Conservation (phyloP, 2,797 vertebrate genomes). For the Gorsachius magnificus region DNA sequence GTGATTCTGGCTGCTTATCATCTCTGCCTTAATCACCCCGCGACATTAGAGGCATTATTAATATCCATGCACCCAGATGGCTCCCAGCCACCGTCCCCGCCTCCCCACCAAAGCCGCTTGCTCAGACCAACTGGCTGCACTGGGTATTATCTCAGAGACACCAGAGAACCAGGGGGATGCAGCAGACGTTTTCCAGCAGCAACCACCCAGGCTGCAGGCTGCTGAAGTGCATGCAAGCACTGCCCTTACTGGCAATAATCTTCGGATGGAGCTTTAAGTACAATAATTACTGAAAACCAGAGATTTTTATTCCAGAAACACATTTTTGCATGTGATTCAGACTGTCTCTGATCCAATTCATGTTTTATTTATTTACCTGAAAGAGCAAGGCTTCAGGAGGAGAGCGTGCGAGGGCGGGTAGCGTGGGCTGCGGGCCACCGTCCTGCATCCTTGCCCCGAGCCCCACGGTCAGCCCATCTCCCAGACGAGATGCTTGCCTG, state of each 20-base stretch:
- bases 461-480: not conserved
- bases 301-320: not conserved
- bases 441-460: not conserved
- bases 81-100: not conserved
- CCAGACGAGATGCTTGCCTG: not conserved
- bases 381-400: not conserved
- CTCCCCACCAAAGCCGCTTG: not conserved
- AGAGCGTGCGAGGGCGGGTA: not conserved
- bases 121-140: conserved; percentile 9
- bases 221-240: not conserved
- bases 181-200: not conserved
- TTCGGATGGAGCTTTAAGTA: not conserved
- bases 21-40: conserved; percentile 14
- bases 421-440: rapidly evolving
- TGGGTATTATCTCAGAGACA: not conserved
- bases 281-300: rapidly evolving
- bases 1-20: not conserved
- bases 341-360: not conserved
- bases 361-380: not conserved
- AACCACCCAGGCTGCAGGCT: not conserved
- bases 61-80: conserved; percentile 6
- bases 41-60: not conserved
- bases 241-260: not conserved
- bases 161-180: not conserved
- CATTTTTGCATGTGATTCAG: not conserved